Evolutionary conservation across 2,888 invertebrate genomes (phyloP), one percentile per base, ranked within the genome.

Genomic region (Therioaphis trifolii): DNA sequence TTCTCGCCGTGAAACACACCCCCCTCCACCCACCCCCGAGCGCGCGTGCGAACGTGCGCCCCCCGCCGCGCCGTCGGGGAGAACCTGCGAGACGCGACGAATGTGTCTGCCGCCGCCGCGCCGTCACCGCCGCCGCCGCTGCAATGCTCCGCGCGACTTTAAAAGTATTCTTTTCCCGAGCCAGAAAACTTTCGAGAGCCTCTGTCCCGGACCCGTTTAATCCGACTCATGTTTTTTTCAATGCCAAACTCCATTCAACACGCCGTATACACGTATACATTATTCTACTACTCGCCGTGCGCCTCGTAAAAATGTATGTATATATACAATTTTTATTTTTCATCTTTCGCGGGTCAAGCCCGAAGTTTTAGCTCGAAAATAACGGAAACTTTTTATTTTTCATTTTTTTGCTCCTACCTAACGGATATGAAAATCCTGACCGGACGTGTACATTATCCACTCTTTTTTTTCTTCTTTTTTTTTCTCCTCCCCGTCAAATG

Each of bases 181-280:
- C 24, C n/a, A 14, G 46, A 78, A 76, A 80, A 80, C 71, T 80
- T 82, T 63, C 72, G 21, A 82, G 52, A 82, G 80, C 49, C 49
- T 61, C n/a, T n/a, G n/a, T 21, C 49, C 46, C n/a, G 14, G 18
- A 61, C 49, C 18, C 52, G 80, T 82, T 82, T 82, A 82, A 72
- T 82, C 61, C 35, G 12, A 52, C 80, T 72, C 46, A 40, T 63
- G 80, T 49, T 82, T 82, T 82, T 58, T 80, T 80, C 58, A 61
- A 49, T 72, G 58, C 46, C 29, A 15, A 71, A 80, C 27, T 80
- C 71, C 40, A 71, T 43, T 40, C 55, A 12, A 35, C 66, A n/a
- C 72, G 2, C 29, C 5, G n/a, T n/a, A n/a, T n/a, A n/a, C n/a
- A n/a, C n/a, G n/a, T n/a, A n/a, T n/a, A n/a, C n/a, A n/a, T n/a